A percentile compares a stretch with the other conserved stretches of the same genome.
Evolutionary conservation across 2,113 vertebrate genomes (phyloP).

Genomic region (Delphinapterus leucas): DNA sequence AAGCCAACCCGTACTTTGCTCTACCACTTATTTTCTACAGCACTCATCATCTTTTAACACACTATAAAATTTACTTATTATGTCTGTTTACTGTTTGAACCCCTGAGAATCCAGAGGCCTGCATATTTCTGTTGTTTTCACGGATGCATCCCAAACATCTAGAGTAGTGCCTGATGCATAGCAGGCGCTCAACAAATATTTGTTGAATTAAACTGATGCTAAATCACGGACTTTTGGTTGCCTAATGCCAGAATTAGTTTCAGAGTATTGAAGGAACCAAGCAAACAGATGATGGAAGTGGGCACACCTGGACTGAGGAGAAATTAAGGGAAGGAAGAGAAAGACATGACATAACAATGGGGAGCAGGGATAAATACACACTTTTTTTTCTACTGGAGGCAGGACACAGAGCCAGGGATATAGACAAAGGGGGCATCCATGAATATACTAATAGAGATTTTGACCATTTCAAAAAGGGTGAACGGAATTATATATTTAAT

Average conservation of each 20-base stretch:
- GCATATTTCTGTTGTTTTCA: neutral
- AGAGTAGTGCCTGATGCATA: neutral
- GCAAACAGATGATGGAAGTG: neutral
- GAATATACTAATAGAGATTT: neutral
- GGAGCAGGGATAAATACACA: neutral
- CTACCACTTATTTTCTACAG: neutral
- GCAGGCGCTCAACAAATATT: neutral
- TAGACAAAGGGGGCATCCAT: neutral
- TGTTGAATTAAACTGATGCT: neutral
- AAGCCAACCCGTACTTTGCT: neutral
- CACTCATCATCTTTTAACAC: neutral
- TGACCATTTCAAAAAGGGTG: neutral
- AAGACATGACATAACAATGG: neutral
- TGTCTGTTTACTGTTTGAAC: neutral
- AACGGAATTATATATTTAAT: neutral
- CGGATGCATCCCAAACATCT: neutral
- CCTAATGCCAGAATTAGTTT: neutral
- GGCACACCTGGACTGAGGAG: neutral
- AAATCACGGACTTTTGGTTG: neutral
- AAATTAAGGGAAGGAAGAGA: neutral
- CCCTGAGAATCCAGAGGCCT: neutral
- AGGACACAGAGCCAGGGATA: neutral
- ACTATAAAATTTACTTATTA: neutral
- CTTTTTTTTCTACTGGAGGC: neutral
- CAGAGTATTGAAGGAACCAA: neutral